phyloP scores from a whole-genome alignment of 2,113 vertebrate species.

The Origma solitaria region DNA sequence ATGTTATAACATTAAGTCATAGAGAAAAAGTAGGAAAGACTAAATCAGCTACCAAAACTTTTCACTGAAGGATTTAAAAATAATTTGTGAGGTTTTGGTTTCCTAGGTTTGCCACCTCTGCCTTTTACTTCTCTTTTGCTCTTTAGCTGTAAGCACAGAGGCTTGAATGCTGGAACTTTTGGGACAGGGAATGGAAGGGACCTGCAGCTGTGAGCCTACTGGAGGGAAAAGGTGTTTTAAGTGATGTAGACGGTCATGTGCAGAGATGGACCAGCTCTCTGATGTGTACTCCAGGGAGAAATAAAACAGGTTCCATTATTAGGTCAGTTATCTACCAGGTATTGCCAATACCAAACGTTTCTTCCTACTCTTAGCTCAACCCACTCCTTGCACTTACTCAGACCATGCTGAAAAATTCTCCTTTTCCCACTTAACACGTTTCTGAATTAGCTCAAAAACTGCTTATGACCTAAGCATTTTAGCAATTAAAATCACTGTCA shows the following conservation, averaged over 20 bases:
- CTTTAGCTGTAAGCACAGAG: neutral
- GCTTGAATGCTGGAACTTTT: neutral
- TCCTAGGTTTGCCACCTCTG: neutral
- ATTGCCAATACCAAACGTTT: neutral
- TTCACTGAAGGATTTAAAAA: neutral
- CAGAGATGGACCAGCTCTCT: neutral
- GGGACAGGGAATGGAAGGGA: neutral
- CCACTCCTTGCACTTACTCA: neutral
- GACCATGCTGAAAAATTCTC: neutral
- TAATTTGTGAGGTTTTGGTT: neutral
- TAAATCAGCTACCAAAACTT: neutral
- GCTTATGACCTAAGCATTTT: neutral
- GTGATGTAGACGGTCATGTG: neutral
- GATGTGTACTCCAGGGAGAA: neutral
- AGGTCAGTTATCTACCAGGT: neutral
- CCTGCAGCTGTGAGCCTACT: neutral
- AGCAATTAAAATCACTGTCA: conserved; percentile 1
- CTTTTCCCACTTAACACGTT: neutral
- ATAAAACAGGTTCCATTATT: neutral
- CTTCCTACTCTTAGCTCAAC: neutral
- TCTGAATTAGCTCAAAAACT: neutral
- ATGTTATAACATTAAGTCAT: neutral
- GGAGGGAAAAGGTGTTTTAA: neutral
- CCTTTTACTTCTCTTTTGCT: neutral
- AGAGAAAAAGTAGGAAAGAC: neutral